Evolutionary conservation across 2,888 invertebrate genomes (phyloP), one percentile per base, ranked within the genome.

Genomic region (Cantharis rustica): DNA sequence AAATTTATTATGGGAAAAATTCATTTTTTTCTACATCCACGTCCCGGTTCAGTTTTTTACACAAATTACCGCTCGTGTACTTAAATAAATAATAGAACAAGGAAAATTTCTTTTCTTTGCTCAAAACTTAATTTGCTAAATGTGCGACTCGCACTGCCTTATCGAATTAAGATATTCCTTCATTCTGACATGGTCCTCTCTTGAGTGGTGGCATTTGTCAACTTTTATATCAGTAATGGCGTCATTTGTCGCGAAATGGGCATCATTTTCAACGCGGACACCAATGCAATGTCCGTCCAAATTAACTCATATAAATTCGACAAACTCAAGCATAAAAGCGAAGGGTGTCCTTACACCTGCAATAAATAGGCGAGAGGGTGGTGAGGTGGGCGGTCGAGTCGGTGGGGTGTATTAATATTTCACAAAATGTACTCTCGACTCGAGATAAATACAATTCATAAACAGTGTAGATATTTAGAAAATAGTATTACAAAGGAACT

Each of bases 211-310:
- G 82, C 86, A 87, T 87, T 87, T 86, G 86, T 87, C 87, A 87
- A 86, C 86, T 87, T 87, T 87, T 87, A 86, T 87, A 85, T 85
- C 84, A 81, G 86, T 87, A 86, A 87, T 86, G 86, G 86, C 82
- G 81, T 85, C 86, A 85, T 87, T 87, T 87, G 85, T 86, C 83
- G 77, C 71, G 73, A 74, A 80, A 79, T 75, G 77, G 81, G 81
- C 78, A 75, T 78, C 81, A 78, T 81, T 77, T 81, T 75, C 71
- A 31, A 73, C 78, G 69, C 77, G 79, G 77, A 77, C 80, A 77
- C 76, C 76, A 72, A 17, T 66, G 70, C 62, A 31, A 26, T 47
- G 78, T 79, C 79, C 76, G 70, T 23, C 11, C 73, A 74, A 75
- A 79, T 78, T 80, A 75, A 70, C 77, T 61, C 71, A 68, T 61